Evolutionary conservation across 2,797 vertebrate genomes (phyloP), one percentile per base, ranked within the genome.

Genomic region (Ibycter americanus): DNA sequence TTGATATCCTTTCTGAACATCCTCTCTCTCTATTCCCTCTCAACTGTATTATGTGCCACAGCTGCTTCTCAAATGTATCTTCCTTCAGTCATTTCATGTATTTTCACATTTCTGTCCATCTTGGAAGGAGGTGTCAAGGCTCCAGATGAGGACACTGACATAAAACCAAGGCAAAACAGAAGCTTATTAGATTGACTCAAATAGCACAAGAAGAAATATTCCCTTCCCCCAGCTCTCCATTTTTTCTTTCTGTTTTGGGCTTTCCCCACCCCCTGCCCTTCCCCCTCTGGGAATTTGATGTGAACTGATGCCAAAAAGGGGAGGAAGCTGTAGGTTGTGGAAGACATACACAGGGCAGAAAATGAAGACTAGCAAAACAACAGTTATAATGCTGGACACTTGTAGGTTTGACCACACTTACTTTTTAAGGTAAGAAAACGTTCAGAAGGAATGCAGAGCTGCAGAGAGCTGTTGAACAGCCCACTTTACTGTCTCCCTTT

Each of bases 111-210:
- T 83, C 34, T 67, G 51, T 77, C 32, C 83, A 67, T 76, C 77
- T 84, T 89, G 54, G 49, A 68, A 94, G 66, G 47, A 65, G 66
- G 7, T 34, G 29, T 72, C 40, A 77, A 73, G 51, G 44, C 63
- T 95, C 71, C 84, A 80, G 47, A 47, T 40, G 52, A 89, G 51
- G 80, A 66, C 44, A 47, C 13, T 76, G 55, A 87, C 4, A 17
- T 46, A 94, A 92, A 95, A 92, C 3, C 21, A 86, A 93, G 83
- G 38, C n/a, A 95, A 93, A 90, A 77, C 12, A 94, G 44, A 70
- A 73, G 8, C 15, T 78, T 65, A 56, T 81, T 90, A 91, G 51
- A 80, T 15, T 49, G 36, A 82, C 31, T 54, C 23, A 93, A 62
- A 87, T 6, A 77, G 27, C 9, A 42, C 11, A 77, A 55, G 9